These are phyloP conservation scores for Litocranius walleri DNA, from an alignment of 2,113 vertebrate genomes.

Conservation along the genomic window DNA sequence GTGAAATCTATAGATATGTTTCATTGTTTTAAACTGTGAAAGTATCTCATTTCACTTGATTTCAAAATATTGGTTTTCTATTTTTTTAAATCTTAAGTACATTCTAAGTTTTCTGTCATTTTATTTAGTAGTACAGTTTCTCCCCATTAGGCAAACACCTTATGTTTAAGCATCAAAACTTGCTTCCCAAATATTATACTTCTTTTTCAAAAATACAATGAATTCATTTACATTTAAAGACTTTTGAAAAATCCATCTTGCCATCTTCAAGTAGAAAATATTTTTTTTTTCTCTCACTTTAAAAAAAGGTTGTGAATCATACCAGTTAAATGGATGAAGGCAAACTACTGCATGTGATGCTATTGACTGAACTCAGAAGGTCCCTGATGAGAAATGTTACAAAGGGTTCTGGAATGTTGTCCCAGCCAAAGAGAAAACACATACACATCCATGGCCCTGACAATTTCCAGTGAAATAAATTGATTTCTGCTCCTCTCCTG, in stretches of 20 bases:
- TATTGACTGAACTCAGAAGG: rapidly evolving
- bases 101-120: background rate
- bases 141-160: background rate
- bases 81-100: background rate
- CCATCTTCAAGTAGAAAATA: background rate
- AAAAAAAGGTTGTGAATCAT: background rate
- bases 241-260: background rate
- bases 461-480: rapidly evolving
- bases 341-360: rapidly evolving
- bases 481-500: background rate
- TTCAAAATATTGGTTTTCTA: background rate
- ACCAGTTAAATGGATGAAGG: background rate
- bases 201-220: background rate
- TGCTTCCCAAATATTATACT: background rate
- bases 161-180: slow-evolving; percentile 29
- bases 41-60: background rate
- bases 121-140: background rate
- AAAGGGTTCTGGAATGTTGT: rapidly evolving
- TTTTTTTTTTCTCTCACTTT: background rate
- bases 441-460: background rate
- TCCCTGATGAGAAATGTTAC: rapidly evolving
- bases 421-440: background rate
- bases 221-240: background rate
- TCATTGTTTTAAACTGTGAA: background rate
- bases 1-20: background rate